Conservation (phyloP, 2,797 vertebrate genomes). For the Monodelphis domestica region DNA sequence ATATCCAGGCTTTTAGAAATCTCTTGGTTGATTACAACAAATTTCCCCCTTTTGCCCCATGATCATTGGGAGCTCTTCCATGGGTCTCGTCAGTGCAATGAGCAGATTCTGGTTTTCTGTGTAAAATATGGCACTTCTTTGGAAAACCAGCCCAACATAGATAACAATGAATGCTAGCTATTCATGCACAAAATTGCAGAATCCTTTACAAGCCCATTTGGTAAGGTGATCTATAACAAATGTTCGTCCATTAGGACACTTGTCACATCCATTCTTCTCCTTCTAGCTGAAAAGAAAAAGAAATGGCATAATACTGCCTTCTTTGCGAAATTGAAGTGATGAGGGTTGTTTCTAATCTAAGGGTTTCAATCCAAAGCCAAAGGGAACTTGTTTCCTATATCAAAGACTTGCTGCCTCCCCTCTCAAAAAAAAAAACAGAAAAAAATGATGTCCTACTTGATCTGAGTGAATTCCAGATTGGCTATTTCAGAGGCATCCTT, state of each 20-base stretch:
- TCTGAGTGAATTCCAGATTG: slow-evolving; percentile 20
- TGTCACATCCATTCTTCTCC: not conserved
- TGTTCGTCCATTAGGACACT: slow-evolving; percentile 12
- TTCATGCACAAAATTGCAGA: slow-evolving; percentile 42
- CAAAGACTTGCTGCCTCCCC: not conserved
- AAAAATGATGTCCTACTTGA: slow-evolving; percentile 15
- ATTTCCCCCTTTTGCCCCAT: not conserved
- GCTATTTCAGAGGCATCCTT: slow-evolving; percentile 45
- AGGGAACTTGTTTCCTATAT: not conserved
- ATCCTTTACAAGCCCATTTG: slow-evolving; percentile 59
- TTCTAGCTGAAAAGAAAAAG: slow-evolving; percentile 28
- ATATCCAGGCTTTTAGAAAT: not conserved
- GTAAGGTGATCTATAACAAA: slow-evolving; percentile 18
- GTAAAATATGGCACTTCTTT: slow-evolving; percentile 20
- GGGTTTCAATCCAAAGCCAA: not conserved
- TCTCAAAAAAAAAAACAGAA: not conserved
- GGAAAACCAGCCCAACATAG: slow-evolving; percentile 37
- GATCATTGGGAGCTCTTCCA: not conserved
- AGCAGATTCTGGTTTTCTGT: not conserved
- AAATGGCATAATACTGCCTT: slow-evolving; percentile 3
- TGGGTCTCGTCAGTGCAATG: not conserved
- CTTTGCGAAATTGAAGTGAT: slow-evolving; percentile 41
- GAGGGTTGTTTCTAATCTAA: not conserved
- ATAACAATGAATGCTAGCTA: slow-evolving; percentile 41
- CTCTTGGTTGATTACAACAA: not conserved